Evolutionary conservation across 1,140 invertebrate genomes (phyloP), one percentile per base, ranked within the genome.

Genomic region (Papilio dardanus): DNA sequence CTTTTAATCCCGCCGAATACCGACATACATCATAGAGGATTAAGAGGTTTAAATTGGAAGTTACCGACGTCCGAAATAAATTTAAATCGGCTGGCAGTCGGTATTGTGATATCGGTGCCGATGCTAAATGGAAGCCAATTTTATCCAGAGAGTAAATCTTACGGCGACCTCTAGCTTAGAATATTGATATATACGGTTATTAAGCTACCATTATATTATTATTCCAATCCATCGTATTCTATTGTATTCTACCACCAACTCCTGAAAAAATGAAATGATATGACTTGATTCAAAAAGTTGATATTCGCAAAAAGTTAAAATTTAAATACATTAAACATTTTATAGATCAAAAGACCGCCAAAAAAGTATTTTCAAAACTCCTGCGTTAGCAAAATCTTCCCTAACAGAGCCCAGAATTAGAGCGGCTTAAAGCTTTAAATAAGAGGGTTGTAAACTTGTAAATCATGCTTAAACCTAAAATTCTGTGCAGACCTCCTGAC

Each of bases 21-120:
- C 92, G 89, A 93, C 89, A 92, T 93, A 92, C 91, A 93, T 93
- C 92, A 93, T 93, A 92, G 90, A 88, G 92, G 92, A 93, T 93
- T 93, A 92, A 92, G 90, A 92, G 92, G 90, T 92, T 93, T 93
- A 93, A 93, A 92, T 93, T 93, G 92, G 92, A 93, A 93, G 90
- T 93, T 92, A 93, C 92, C 92, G 90, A 92, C 90, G 90, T 92
- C 90, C 89, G 90, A 92, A 92, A 93, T 93, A 93, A 92, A 93
- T 93, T 93, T 92, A 91, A 92, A 93, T 92, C 92, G 90, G 87
- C 86, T 86, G 88, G 91, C 90, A 91, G 84, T 86, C 86, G 86
- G 88, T 92, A 93, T 93, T 93, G 92, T 93, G 92, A 92, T 93
- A 93, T 88, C 87, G 88, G 82, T 81, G 77, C 84, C 82, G 87